Evolutionary conservation across 2,113 vertebrate species (phyloP), one percentile per base, ranked within the genome.

Genomic region (Platycercus adscitus): DNA sequence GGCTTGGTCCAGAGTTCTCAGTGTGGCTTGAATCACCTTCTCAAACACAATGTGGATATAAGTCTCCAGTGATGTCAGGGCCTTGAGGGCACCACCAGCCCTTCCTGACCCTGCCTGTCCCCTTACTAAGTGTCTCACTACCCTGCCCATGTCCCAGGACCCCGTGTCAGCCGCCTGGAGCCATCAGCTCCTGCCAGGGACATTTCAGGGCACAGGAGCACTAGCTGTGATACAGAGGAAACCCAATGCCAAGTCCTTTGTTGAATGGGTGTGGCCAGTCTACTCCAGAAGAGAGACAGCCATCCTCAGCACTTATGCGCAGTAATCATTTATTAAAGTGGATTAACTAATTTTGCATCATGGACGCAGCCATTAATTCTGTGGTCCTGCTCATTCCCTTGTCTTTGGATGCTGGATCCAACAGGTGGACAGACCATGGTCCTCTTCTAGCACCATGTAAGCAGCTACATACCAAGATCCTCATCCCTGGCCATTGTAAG

Each of bases 141-240:
- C 26, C 4, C 5, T 49, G 56, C 63, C n/a, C 13, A 9, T 13
- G 18, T 44, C 41, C 25, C 24, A 63, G 16, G n/a, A 47, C n/a
- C 10, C 17, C 14, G 17, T 0, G 4, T 31, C 25, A 53, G 29
- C 7, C 21, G 6, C 6, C 3, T 1, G 1, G 20, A 21, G 31
- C 55, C 16, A 35, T 39, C 68, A 52, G 50, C 3, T 17, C 13
- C 25, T 37, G 25, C 31, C 78, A 69, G 39, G 3, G 7, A 17
- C 7, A 10, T n/a, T 1, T 1, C 5, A 29, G 19, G 78, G 33
- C 6, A 4, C 41, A 24, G 44, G 29, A 75, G 6, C n/a, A 43
- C 31, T 13, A n/a, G 15, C 17, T 68, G 60, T 41, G 15, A 60
- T 26, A 17, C 28, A 50, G 53, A 23, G 28, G 26, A 87, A 18